Percentiles rank a stretch among this genome's conserved stretches.
phyloP scores from a whole-genome alignment of 1,140 invertebrate species.

The Heterodera schachtii region DNA sequence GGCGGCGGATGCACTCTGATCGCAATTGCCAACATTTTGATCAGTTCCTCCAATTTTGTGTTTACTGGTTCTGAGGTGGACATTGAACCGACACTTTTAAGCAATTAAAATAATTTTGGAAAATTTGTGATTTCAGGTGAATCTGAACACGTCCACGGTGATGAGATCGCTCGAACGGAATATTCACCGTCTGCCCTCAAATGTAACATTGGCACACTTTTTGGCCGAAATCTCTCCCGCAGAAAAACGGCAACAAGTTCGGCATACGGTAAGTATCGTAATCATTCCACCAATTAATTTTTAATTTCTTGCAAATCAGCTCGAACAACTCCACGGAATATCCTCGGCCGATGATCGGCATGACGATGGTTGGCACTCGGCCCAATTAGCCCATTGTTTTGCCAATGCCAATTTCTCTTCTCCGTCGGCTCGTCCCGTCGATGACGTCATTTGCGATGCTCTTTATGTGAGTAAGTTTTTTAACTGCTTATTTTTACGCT shows the following conservation, averaged over 20 bases:
- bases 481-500: no score
- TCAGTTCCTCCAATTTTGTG: constrained; percentile 62
- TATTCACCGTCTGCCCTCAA: constrained; percentile 14
- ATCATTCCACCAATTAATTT: constrained; percentile 28
- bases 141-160: constrained; percentile 25
- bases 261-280: constrained; percentile 22
- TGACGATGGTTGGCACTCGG: constrained; percentile 45
- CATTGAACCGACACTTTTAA: constrained; percentile 21
- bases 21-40: constrained; percentile 57
- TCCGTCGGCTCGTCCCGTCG: not conserved
- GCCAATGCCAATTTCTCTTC: not conserved
- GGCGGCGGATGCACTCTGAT: constrained; percentile 63
- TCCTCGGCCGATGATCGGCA: constrained; percentile 38
- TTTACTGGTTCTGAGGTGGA: constrained; percentile 32
- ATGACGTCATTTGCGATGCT: constrained; percentile 32
- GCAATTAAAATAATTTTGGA: constrained; percentile 49
- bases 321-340: constrained; percentile 24
- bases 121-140: constrained; percentile 42
- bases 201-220: constrained; percentile 28
- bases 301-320: not conserved
- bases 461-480: constrained; percentile 28
- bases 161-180: constrained; percentile 32
- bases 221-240: constrained; percentile 23
- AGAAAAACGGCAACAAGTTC: constrained; percentile 19
- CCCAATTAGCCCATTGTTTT: constrained; percentile 52